These are phyloP conservation scores for Lepus europaeus DNA, from an alignment of 2,113 vertebrate genomes.

Conservation along the genomic window DNA sequence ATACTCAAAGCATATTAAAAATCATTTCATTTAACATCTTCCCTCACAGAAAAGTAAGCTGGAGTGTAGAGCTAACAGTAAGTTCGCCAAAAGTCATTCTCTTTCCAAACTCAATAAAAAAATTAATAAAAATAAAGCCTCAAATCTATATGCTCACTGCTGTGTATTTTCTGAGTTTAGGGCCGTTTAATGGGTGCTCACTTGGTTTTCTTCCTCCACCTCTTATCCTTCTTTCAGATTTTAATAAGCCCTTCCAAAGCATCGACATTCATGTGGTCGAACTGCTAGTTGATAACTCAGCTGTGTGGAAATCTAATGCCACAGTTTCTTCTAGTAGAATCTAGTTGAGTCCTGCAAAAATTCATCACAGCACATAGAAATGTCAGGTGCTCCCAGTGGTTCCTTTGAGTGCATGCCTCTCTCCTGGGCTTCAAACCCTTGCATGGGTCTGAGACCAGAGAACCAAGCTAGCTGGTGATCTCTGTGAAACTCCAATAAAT, in stretches of 20 bases:
- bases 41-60: not conserved
- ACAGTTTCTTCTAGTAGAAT: not conserved
- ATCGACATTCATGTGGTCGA: not conserved
- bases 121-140: not conserved
- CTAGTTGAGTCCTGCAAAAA: not conserved
- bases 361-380: not conserved
- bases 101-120: not conserved
- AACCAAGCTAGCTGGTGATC: slow-evolving; percentile 37
- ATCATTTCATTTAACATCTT: not conserved
- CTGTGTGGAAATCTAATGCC: not conserved
- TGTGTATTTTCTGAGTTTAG: not conserved
- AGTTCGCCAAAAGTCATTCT: not conserved
- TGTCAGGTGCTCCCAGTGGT: not conserved
- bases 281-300: not conserved
- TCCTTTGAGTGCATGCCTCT: not conserved
- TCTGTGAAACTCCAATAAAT: slow-evolving; percentile 4
- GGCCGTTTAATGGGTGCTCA: not conserved
- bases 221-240: not conserved
- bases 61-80: not conserved
- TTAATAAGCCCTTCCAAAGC: not conserved
- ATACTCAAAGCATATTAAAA: not conserved
- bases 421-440: not conserved
- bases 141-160: not conserved
- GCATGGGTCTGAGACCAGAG: not conserved
- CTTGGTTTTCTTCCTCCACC: not conserved